Conservation (phyloP, 92 coral and sea anemone species). For the Epizoanthus rinbou region DNA sequence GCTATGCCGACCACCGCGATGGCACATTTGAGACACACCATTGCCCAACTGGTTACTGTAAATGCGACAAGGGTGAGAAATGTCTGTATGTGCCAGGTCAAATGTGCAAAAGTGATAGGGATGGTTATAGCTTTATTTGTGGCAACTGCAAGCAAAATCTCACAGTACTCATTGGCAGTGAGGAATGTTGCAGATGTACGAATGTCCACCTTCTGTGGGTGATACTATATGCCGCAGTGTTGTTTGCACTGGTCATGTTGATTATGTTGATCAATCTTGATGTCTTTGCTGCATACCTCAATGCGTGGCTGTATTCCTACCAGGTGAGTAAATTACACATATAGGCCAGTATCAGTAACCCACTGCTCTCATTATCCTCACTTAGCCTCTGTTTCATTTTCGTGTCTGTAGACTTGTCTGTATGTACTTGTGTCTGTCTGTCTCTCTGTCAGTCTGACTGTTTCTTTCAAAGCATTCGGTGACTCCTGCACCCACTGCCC, state of each 20-base stretch:
- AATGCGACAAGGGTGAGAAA: slow-evolving; percentile 25
- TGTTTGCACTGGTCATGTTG: slow-evolving; percentile 55
- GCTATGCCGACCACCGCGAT: not conserved
- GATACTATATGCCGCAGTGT: slow-evolving; percentile 47
- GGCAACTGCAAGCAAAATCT: slow-evolving; percentile 68
- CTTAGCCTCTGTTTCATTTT: too few relatives aligned
- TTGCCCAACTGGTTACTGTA: slow-evolving; percentile 81
- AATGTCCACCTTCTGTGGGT: slow-evolving; percentile 61
- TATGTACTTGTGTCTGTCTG: too few relatives aligned
- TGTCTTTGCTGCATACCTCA: slow-evolving; percentile 84
- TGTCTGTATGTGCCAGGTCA: slow-evolving; percentile 45
- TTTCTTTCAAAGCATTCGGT: too few relatives aligned
- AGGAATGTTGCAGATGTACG: slow-evolving; percentile 63
- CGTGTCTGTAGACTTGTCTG: too few relatives aligned
- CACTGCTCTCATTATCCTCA: too few relatives aligned
- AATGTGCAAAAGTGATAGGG: slow-evolving; percentile 70
- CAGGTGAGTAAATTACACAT: slow-evolving; percentile 52
- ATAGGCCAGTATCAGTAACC: not conserved
- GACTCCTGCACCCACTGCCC: too few relatives aligned
- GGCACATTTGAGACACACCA: slow-evolving; percentile 58
- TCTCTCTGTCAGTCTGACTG: too few relatives aligned
- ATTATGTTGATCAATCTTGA: slow-evolving; percentile 76
- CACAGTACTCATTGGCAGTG: slow-evolving; percentile 69
- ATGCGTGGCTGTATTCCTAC: slow-evolving; percentile 93
- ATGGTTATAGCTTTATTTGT: slow-evolving; percentile 68